A percentile compares a stretch with the other conserved stretches of the same genome.
Conservation (phyloP, 2,797 vertebrate genomes). For the Anas bernieri region DNA sequence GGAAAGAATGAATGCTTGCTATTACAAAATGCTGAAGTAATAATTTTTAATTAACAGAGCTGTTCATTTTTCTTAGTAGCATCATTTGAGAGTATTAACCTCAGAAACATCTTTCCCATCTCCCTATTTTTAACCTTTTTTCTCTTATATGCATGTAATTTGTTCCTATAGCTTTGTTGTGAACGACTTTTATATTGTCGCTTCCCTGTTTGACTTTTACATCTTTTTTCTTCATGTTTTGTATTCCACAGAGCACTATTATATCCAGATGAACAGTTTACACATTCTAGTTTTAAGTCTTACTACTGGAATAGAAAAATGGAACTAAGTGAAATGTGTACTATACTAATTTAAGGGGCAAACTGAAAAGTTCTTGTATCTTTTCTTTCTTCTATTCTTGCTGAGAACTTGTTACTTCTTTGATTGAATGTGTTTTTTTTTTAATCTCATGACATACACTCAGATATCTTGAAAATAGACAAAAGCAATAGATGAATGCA, state of each 20-base stretch:
- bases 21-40: slow-evolving; percentile 7
- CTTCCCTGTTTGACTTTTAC: neutral
- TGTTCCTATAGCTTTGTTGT: neutral
- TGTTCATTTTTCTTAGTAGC: neutral
- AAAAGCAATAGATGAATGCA: neutral
- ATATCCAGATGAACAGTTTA: neutral
- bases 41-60: neutral
- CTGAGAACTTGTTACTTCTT: neutral
- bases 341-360: neutral
- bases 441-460: neutral
- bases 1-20: neutral
- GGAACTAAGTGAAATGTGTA: neutral
- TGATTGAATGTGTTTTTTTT: neutral
- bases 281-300: neutral
- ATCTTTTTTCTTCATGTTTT: neutral
- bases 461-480: neutral
- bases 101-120: neutral
- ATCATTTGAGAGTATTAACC: neutral
- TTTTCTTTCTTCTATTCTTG: neutral
- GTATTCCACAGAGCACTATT: neutral
- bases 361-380: neutral
- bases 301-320: neutral
- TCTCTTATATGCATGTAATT: neutral
- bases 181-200: neutral
- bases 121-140: neutral